Percentiles rank a stretch among this genome's conserved stretches.
These are phyloP conservation scores for Siniperca obscura DNA, from an alignment of 2,797 vertebrate species.

Conservation along the genomic window DNA sequence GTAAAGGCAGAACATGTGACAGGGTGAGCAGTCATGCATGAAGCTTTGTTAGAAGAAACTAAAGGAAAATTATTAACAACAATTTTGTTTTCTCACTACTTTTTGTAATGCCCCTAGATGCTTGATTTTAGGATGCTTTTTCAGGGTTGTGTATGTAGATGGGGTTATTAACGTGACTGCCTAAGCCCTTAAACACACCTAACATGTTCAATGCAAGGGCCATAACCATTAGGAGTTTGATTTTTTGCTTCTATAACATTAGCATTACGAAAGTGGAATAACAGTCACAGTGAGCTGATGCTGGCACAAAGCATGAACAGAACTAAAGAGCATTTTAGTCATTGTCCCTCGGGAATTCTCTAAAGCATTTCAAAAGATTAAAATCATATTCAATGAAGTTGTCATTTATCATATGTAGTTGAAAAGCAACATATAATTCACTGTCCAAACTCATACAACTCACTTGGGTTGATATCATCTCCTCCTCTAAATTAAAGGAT, in stretches of 20 bases:
- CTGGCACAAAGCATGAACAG: slow-evolving; percentile 25
- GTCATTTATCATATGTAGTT: slow-evolving; percentile 22
- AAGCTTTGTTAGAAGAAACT: not conserved
- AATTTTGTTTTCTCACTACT: not conserved
- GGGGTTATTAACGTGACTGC: not conserved
- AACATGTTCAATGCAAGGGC: not conserved
- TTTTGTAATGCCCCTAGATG: too few relatives aligned
- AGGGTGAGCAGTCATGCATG: not conserved
- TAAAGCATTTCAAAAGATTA: slow-evolving; percentile 38
- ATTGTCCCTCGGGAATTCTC: slow-evolving; percentile 33
- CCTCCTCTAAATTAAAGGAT: not conserved
- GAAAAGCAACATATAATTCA: slow-evolving; percentile 8
- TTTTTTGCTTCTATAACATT: slow-evolving; percentile 1
- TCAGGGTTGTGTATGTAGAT: not conserved
- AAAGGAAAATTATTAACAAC: not conserved
- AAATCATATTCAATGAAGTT: slow-evolving; percentile 28
- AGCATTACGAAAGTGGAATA: slow-evolving; percentile 34
- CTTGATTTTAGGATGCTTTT: too few relatives aligned
- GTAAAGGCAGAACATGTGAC: too few relatives aligned
- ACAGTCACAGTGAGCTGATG: slow-evolving; percentile 29
- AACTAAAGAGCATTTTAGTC: slow-evolving; percentile 1
- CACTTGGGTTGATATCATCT: not conserved
- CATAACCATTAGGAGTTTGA: not conserved
- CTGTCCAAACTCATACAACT: not conserved
- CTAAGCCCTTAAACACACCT: not conserved